Base-by-base conservation (phyloP, 2,888 invertebrate species). In the Eumerus sabulonum region DNA sequence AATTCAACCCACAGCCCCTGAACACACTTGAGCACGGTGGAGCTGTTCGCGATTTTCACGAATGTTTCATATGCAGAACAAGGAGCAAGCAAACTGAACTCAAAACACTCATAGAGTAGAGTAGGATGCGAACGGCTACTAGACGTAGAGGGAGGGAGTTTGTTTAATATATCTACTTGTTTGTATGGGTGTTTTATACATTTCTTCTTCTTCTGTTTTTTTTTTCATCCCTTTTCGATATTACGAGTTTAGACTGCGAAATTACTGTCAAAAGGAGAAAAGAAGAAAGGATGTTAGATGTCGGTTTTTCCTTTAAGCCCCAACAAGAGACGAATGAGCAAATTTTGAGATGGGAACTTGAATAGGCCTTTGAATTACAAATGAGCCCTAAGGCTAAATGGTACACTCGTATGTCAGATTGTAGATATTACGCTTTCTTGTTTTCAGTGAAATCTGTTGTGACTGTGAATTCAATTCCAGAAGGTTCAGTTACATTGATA, bases 51-150 rank as follows among this genome's bases (percentile, higher is more conserved):
- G 42, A 57, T 62, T 67, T 72, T n/a, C 56, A 45, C 63, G 19
- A 67, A 63, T 50, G 53, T 63, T 68, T 63, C 38, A 17, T 53
- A 63, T 67, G 77, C 56, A 68, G 40, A 63, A 13, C 17, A 56
- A 56, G 62, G 62, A 56, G 56, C 48, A 71, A 48, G 62, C 56
- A 36, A 50, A 50, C 71, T 62, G 48, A 71, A 38, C 9, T 27
- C 40, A 27, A 27, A 27, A 27, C 27, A 27, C 27, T 27, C 27
- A 27, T 27, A 27, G 27, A 45, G 2, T 19, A 17, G 40, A 11
- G 40, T 9, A 70, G 60, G 68, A 60, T 68, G 35, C 47, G 45
- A 53, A 60, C 45, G 42, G 45, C n/a, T 70, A 45, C 19, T 5
- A 45, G 40, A 45, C 13, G 53, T 53, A 40, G 9, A 7, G 40